Evolutionary conservation across 2,113 vertebrate species (phyloP), one percentile per base, ranked within the genome.

Genomic region (Melanocharis versteri): DNA sequence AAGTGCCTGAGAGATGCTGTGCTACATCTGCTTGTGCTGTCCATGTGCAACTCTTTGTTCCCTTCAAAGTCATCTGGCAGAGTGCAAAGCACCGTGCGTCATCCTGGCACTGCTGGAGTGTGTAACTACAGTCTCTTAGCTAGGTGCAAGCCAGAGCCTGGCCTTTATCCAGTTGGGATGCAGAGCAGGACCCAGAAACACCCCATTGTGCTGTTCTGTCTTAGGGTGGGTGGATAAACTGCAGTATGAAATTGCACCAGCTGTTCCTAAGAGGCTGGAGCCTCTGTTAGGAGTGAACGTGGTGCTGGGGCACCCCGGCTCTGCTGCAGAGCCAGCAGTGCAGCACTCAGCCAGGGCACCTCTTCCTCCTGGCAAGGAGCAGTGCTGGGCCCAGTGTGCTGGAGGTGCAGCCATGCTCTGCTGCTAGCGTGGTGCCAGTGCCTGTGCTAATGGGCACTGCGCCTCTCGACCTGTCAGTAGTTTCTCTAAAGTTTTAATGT

Each of bases 261-360:
- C 40, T 76, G 47, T 37, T 88, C 50, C 53, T 17, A 7, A 47
- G 66, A 37, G 33, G 39, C 53, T 61, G 54, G 45, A 76, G 30
- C 6, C n/a, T 87, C 31, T 0, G 0, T 65, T 42, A 26, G 37
- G 30, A 28, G 35, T 1, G 1, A 54, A 1, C 0, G 0, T 27
- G 40, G n/a, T 83, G 35, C 68, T n/a, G 65, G 48, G 45, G 18
- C 3, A 8, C 11, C 39, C 31, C 18, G 10, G 30, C 50, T 78
- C 20, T 69, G 73, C 61, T 53, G 13, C 42, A 15, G 64, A 51
- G 62, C 19, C 57, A 58, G 45, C 35, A 47, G 89, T 4, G 1
- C 2, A 5, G 58, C 6, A 0, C 20, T 7, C 1, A n/a, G 20
- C 35, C 50, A 39, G 68, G 45, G 13, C 65, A 33, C 5, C 31